These are phyloP conservation scores for Patella caerulea DNA, from an alignment of 2,888 invertebrate species.

Conservation along the genomic window DNA sequence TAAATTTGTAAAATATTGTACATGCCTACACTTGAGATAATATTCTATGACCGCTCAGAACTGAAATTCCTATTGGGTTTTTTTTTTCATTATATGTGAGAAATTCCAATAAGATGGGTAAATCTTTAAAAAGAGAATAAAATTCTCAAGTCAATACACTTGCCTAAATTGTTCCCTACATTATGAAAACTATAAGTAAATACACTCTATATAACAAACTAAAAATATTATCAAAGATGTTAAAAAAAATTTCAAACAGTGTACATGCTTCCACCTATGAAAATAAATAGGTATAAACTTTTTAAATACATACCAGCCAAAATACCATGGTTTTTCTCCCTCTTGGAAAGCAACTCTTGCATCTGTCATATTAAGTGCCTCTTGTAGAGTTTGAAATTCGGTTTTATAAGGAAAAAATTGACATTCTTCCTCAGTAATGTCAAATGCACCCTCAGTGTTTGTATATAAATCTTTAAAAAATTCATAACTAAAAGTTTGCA, in stretches of 20 bases:
- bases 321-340: conserved; percentile 80
- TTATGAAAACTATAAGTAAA: too few species aligned
- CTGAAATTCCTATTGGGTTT: too few species aligned
- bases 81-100: too few species aligned
- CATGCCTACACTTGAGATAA: too few species aligned
- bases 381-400: conserved; percentile 82
- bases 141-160: too few species aligned
- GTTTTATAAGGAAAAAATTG: conserved; percentile 96
- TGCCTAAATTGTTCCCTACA: too few species aligned
- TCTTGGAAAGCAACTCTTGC: conserved; percentile 79
- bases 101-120: too few species aligned
- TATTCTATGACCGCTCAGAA: too few species aligned
- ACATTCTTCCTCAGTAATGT: conserved; percentile 76
- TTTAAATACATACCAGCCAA: conserved; percentile 77
- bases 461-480: conserved; percentile 83
- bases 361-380: conserved; percentile 86
- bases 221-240: not conserved
- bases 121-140: too few species aligned
- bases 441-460: conserved; percentile 70
- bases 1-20: too few species aligned
- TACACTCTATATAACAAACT: not conserved
- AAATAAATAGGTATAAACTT: not conserved
- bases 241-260: not conserved
- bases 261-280: not conserved
- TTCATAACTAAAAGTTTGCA: conserved; percentile 82